Evolutionary conservation across 2,888 invertebrate genomes (phyloP).

Genomic region (Caenorhabditis angaria): DNA sequence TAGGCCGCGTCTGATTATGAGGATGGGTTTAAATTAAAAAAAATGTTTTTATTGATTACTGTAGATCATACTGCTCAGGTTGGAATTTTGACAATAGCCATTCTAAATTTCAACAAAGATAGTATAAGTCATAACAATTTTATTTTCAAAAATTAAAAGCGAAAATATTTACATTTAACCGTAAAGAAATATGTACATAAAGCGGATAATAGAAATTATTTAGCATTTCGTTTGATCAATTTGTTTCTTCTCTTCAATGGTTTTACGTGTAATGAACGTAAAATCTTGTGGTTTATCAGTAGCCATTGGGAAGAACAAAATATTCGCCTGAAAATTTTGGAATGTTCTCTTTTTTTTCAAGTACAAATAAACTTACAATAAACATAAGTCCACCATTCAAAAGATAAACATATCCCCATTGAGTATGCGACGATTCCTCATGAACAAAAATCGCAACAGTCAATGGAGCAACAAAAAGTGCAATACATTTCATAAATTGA

Average conservation of each 20-base stretch:
- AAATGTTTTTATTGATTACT: too few relatives aligned
- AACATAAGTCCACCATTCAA: conserved; percentile 50
- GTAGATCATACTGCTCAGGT: too few relatives aligned
- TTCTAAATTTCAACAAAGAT: too few relatives aligned
- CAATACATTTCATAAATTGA: conserved; percentile 67
- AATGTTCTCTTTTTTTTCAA: not conserved
- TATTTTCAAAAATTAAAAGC: not conserved
- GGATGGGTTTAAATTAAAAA: too few relatives aligned
- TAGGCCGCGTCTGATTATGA: too few relatives aligned
- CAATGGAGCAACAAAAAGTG: conserved; percentile 62
- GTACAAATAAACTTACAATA: conserved; percentile 19
- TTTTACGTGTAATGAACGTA: conserved; percentile 53
- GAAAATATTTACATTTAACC: conserved; percentile 1
- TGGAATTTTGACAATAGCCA: too few relatives aligned
- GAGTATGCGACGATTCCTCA: conserved; percentile 45
- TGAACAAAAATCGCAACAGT: conserved; percentile 57
- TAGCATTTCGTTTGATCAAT: conserved; percentile 2
- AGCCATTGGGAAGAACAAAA: conserved; percentile 52
- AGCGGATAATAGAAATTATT: not conserved
- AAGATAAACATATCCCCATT: conserved; percentile 50
- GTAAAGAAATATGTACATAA: not conserved
- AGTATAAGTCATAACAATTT: not conserved
- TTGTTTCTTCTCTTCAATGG: conserved; percentile 36
- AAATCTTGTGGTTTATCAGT: conserved; percentile 61
- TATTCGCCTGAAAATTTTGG: conserved; percentile 48